Evolutionary conservation across 2,113 vertebrate species (phyloP), one percentile per base, ranked within the genome.

Genomic region (Nestor notabilis): DNA sequence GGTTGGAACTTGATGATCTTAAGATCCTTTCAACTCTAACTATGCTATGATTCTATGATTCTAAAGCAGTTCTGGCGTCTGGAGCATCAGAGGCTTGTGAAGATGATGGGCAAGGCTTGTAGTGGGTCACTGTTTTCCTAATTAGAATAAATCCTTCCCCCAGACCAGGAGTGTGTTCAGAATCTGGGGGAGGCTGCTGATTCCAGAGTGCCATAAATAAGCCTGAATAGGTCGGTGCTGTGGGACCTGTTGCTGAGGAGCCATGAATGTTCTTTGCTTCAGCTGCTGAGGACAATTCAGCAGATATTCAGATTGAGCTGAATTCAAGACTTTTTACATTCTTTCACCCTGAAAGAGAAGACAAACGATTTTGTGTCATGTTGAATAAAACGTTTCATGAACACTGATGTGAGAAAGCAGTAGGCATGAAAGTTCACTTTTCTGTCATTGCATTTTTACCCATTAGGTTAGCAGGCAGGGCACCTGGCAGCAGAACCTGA

Each of bases 21-120:
- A n/a, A n/a, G n/a, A n/a, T n/a, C n/a, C n/a, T n/a, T n/a, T n/a
- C n/a, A n/a, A n/a, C n/a, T n/a, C n/a, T n/a, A n/a, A n/a, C n/a
- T n/a, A n/a, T n/a, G n/a, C n/a, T n/a, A n/a, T n/a, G n/a, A n/a
- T n/a, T n/a, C n/a, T n/a, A n/a, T n/a, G n/a, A n/a, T n/a, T n/a
- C n/a, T 39, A 39, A 39, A 39, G 0, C 1, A 3, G 0, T 5
- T 9, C 44, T 44, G 72, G 35, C 18, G 9, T 5, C n/a, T 20
- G 68, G 2, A 17, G 31, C 5, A 7, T 1, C 39, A 5, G 53
- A 25, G 39, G 53, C 17, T 10, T 4, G 11, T 3, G 23, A 10
- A 53, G 20, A 1, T 2, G 10, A 44, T 13, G 14, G 69, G 33
- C 14, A 13, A 5, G 61, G 71, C 31, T 56, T 43, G 24, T 1